phyloP scores from a whole-genome alignment of 2,888 invertebrate genomes.

The Orthonychiurus folsomi region DNA sequence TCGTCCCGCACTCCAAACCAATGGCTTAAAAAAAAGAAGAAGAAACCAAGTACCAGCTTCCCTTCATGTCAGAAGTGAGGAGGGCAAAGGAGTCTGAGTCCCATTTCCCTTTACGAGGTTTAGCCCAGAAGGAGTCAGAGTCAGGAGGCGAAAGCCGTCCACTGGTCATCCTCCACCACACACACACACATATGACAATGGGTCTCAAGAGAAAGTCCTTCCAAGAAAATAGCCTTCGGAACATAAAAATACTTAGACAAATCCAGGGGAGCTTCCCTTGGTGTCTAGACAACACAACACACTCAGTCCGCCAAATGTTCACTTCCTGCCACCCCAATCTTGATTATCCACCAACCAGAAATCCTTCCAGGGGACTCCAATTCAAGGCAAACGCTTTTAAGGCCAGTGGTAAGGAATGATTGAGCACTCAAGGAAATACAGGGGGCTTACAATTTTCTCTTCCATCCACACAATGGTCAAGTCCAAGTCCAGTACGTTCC shows the following conservation, averaged over 20 bases:
- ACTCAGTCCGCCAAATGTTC: too few relatives aligned
- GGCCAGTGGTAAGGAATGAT: background rate
- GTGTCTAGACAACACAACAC: too few relatives aligned
- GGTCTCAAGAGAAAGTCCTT: background rate
- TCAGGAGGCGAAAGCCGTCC: too few relatives aligned
- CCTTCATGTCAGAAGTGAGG: background rate
- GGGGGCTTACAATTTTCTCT: too few relatives aligned
- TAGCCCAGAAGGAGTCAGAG: too few relatives aligned
- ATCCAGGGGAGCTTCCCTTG: background rate
- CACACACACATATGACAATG: background rate
- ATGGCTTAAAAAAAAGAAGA: background rate
- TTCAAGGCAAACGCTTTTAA: too few relatives aligned
- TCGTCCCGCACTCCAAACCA: background rate
- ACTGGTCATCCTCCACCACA: too few relatives aligned
- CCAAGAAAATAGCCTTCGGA: background rate
- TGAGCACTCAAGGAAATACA: background rate
- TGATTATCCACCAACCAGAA: background rate
- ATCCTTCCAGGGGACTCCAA: background rate
- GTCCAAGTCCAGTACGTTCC: too few relatives aligned
- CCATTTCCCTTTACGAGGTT: background rate
- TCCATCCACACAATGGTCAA: too few relatives aligned
- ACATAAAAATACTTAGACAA: background rate
- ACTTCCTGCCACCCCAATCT: background rate
- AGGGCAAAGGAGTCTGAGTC: background rate
- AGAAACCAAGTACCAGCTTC: background rate